phyloP scores from a whole-genome alignment of 2,797 vertebrate species.

The Tiaroga cobitis region DNA sequence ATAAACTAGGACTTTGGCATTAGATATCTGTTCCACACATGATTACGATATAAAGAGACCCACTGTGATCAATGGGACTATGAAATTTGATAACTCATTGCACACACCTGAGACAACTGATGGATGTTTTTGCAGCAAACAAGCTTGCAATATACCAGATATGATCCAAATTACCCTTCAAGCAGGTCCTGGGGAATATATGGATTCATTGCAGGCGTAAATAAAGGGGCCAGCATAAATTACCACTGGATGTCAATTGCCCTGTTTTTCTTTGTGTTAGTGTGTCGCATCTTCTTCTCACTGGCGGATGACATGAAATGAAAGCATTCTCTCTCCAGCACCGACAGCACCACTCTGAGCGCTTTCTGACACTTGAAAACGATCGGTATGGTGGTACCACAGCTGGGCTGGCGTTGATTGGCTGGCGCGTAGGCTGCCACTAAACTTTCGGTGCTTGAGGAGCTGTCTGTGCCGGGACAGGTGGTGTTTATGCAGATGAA shows the following conservation, averaged over 20 bases:
- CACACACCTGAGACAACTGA: constrained; percentile 77
- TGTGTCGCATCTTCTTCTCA: constrained; percentile 77
- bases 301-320: constrained; percentile 81
- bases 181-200: constrained; percentile 69
- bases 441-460: constrained; percentile 89
- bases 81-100: constrained; percentile 78
- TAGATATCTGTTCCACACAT: constrained; percentile 75
- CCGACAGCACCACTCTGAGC: constrained; percentile 73
- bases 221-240: constrained; percentile 83
- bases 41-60: constrained; percentile 67
- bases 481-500: constrained; percentile 99
- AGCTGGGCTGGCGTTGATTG: constrained; percentile 81
- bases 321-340: constrained; percentile 78
- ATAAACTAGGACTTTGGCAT: constrained; percentile 76
- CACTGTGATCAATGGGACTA: constrained; percentile 77
- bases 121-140: constrained; percentile 66
- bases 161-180: constrained; percentile 82
- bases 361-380: constrained; percentile 81
- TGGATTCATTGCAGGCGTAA: constrained; percentile 70
- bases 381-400: constrained; percentile 75
- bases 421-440: constrained; percentile 78
- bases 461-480: constrained; percentile 92
- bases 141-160: constrained; percentile 74
- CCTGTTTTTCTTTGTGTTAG: constrained; percentile 80
- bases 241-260: constrained; percentile 80